Conservation (phyloP, 2,888 invertebrate species). For the Rosalia funebris region DNA sequence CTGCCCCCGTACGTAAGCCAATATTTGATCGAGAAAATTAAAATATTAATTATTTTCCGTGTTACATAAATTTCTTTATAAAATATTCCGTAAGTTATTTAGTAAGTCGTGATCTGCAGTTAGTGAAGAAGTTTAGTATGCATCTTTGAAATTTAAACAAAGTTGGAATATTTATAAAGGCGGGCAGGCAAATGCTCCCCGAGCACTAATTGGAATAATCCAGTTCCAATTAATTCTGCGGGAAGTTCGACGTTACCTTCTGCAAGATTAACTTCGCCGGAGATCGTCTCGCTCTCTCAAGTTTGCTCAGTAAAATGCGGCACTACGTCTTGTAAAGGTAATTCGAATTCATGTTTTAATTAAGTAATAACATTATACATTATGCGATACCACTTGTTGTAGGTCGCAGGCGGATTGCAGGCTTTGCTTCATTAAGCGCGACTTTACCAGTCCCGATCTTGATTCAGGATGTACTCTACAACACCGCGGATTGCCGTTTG, state of each 20-base stretch:
- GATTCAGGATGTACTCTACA: conserved; percentile 21
- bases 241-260: conserved; percentile 60
- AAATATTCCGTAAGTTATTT: conserved; percentile 38
- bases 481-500: conserved; percentile 32
- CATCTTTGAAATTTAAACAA: conserved; percentile 58
- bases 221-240: conserved; percentile 62
- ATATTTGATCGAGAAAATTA: conserved; percentile 26
- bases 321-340: conserved; percentile 57
- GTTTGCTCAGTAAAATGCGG: conserved; percentile 23
- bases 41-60: conserved; percentile 31
- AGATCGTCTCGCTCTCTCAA: conserved; percentile 21
- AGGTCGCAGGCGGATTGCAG: conserved; percentile 17
- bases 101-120: conserved; percentile 47
- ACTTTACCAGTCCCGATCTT: background rate
- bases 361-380: conserved; percentile 59
- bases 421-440: conserved; percentile 19
- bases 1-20: conserved; percentile 8
- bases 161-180: conserved; percentile 59
- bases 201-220: conserved; percentile 63
- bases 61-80: conserved; percentile 23
- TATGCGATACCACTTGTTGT: conserved; percentile 55
- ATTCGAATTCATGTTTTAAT: conserved; percentile 61
- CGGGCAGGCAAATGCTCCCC: conserved; percentile 54
- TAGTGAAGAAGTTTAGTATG: conserved; percentile 46
- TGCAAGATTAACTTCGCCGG: conserved; percentile 55